These are phyloP conservation scores for Coilia nasus DNA, from an alignment of 2,797 vertebrate species.

Conservation along the genomic window DNA sequence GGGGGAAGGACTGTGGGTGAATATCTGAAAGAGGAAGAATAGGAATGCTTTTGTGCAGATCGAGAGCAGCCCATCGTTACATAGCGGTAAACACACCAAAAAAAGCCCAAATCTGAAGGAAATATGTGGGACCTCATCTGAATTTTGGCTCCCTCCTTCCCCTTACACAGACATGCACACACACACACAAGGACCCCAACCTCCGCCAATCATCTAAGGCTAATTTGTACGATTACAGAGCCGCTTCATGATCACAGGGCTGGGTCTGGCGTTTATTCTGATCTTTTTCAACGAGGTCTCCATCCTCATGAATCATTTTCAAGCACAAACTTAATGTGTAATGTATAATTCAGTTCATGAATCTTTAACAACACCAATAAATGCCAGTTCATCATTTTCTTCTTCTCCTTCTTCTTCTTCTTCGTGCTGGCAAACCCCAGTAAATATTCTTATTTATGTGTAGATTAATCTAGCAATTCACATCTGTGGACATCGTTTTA, in stretches of 20 bases:
- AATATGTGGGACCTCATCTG: slow-evolving; percentile 62
- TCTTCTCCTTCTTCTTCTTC: slow-evolving; percentile 51
- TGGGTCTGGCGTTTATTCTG: slow-evolving; percentile 72
- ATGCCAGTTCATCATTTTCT: slow-evolving; percentile 79
- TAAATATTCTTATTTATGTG: slow-evolving; percentile 54
- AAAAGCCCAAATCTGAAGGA: slow-evolving; percentile 66
- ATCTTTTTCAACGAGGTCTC: slow-evolving; percentile 66
- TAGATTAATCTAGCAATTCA: slow-evolving; percentile 44
- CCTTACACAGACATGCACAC: background rate
- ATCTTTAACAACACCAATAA: slow-evolving; percentile 79
- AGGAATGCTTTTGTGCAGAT: slow-evolving; percentile 71
- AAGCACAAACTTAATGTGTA: slow-evolving; percentile 72
- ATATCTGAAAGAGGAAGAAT: slow-evolving; percentile 73
- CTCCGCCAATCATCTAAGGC: slow-evolving; percentile 70
- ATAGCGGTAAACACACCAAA: slow-evolving; percentile 64
- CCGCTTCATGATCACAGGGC: slow-evolving; percentile 71
- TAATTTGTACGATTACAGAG: slow-evolving; percentile 76
- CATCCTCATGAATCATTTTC: slow-evolving; percentile 76
- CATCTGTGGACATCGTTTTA: slow-evolving; percentile 30
- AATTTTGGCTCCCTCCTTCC: background rate
- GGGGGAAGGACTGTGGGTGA: slow-evolving; percentile 32
- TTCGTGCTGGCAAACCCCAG: slow-evolving; percentile 25
- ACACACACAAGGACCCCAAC: slow-evolving; percentile 36
- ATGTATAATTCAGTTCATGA: slow-evolving; percentile 82
- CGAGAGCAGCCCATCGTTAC: slow-evolving; percentile 69